Conservation (phyloP, 2,113 vertebrate genomes). For the Sebastes fasciatus region DNA sequence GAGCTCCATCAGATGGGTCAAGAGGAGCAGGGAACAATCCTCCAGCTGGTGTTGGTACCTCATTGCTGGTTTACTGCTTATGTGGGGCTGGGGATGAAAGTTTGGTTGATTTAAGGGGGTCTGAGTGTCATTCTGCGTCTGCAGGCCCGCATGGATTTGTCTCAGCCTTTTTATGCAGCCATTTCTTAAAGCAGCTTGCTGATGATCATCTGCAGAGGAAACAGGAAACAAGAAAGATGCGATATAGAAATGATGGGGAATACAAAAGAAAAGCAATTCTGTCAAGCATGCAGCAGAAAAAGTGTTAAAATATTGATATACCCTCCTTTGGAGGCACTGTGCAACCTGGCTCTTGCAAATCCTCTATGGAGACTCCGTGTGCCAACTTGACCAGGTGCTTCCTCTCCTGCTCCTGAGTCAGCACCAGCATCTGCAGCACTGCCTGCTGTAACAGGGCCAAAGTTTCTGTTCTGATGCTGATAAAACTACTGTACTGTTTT, state of each 20-base stretch:
- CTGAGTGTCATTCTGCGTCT: slow-evolving; percentile 16
- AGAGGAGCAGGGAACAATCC: slow-evolving; percentile 59
- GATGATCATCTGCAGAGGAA: slow-evolving; percentile 37
- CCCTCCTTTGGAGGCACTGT: slow-evolving; percentile 36
- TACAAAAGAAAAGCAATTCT: neutral
- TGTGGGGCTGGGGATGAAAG: neutral
- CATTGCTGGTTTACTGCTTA: neutral
- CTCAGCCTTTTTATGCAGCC: slow-evolving; percentile 66
- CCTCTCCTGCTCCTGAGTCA: slow-evolving; percentile 82
- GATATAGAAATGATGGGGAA: neutral
- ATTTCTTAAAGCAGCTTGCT: slow-evolving; percentile 46
- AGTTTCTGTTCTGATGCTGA: slow-evolving; percentile 10
- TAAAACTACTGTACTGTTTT: neutral
- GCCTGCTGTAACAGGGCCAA: slow-evolving; percentile 60
- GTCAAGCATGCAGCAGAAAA: neutral
- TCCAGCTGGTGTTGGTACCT: slow-evolving; percentile 41
- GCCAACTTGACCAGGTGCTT: slow-evolving; percentile 73
- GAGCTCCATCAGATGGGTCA: slow-evolving; percentile 68
- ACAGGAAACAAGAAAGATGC: neutral
- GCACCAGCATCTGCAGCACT: slow-evolving; percentile 76
- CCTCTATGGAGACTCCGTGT: slow-evolving; percentile 66
- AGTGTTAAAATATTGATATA: slow-evolving; percentile 21
- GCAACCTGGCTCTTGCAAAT: slow-evolving; percentile 60
- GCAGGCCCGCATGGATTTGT: slow-evolving; percentile 53
- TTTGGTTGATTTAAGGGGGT: slow-evolving; percentile 2